Conservation (phyloP, 2,113 vertebrate genomes). For the Dasypus novemcinctus region DNA sequence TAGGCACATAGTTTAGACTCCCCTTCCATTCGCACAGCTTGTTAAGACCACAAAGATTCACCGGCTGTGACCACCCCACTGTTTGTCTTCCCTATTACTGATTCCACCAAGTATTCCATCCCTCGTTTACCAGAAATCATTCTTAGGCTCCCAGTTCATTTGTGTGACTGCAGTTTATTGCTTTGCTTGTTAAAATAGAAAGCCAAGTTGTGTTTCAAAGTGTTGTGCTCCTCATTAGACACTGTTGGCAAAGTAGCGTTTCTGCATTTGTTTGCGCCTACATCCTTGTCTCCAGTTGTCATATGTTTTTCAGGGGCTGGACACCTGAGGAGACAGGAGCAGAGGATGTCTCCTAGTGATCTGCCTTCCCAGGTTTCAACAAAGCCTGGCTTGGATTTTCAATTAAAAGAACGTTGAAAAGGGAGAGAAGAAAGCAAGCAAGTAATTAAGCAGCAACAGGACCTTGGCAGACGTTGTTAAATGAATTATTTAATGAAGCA, state of each 20-base stretch:
- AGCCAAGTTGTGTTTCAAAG: neutral
- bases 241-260: neutral
- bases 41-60: neutral
- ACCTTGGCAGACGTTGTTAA: slow-evolving; percentile 59
- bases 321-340: slow-evolving; percentile 65
- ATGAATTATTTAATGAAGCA: slow-evolving; percentile 66
- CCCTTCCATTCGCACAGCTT: neutral
- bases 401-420: slow-evolving; percentile 71
- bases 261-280: neutral
- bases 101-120: neutral
- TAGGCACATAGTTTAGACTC: neutral
- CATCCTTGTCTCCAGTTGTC: neutral
- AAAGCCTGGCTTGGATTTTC: slow-evolving; percentile 64
- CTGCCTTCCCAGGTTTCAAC: slow-evolving; percentile 17
- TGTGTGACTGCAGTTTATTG: neutral
- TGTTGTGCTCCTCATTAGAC: slow-evolving; percentile 7
- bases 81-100: neutral
- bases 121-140: neutral
- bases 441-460: slow-evolving; percentile 63
- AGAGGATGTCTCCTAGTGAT: slow-evolving; percentile 49
- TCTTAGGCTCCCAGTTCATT: neutral
- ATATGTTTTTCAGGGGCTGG: slow-evolving; percentile 63
- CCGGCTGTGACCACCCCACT: neutral
- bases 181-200: slow-evolving; percentile 40
- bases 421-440: slow-evolving; percentile 53